Evolutionary conservation across 2,888 invertebrate genomes (phyloP), one percentile per base, ranked within the genome.

Genomic region (Arge pagana): DNA sequence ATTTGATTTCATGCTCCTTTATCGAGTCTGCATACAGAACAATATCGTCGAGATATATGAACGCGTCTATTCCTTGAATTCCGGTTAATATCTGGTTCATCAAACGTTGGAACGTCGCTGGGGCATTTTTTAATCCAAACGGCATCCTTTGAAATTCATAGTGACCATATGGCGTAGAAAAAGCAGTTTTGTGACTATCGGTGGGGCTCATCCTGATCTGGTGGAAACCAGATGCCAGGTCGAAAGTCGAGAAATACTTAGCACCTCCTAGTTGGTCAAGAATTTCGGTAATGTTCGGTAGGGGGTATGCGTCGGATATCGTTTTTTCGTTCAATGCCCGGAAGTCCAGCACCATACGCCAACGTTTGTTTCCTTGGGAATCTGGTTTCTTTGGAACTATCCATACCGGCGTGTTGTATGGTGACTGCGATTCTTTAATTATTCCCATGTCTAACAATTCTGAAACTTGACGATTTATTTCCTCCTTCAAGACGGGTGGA

Each of bases 11-110:
- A 24, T 71, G 70, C 11, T 61, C 57, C 11, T 59, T 49, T 4
- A 72, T 15, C 3, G 48, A 56, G 18, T 58, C 54, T 1, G 60
- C 64, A 43, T 59, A 66, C 31, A 72, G 61, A 0, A 74, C 62
- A 5, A 73, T 64, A 52, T 76, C 71, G 19, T 76, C 72, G 8
- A 74, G 36, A 49, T 73, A 77, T 0, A 73, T 68, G 16, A 76
- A 64, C 48, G 67, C 66, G 6, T 51, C 43, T 3, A 36, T 52
- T 35, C 62, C 60, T 58, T 64, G 61, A 1, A 71, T 26, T 6
- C 68, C 67, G 1, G 53, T 11, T 18, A 71, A 50, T 4, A 70
- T 61, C 1, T 26, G 57, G 39, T 71, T 63, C 68, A 72, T 71
- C 31, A 68, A 30, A 5, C 66, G 28, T 56, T 67, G 64, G 26